These are phyloP conservation scores for Mohoua ochrocephala DNA, from an alignment of 2,113 vertebrate species.

Conservation along the genomic window DNA sequence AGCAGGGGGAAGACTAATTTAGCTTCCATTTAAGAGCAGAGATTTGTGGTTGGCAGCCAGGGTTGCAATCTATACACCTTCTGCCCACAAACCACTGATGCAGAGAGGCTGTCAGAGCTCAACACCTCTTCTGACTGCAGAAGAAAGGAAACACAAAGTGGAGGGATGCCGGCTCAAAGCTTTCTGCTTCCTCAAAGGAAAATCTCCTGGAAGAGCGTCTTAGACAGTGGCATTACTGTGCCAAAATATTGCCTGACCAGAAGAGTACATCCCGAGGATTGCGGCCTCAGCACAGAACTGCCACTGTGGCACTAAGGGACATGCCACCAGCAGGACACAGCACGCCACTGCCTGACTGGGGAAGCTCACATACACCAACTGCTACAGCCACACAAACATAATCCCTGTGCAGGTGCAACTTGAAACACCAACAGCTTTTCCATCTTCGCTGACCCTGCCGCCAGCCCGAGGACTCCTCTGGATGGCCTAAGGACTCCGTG, in stretches of 20 bases:
- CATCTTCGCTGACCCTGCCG: not conserved
- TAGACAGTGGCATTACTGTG: not conserved
- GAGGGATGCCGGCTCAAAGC: not conserved
- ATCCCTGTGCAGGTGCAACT: not conserved
- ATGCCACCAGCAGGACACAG: not conserved
- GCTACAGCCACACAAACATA: not conserved
- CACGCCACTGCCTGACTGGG: not conserved
- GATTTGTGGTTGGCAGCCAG: constrained; percentile 1
- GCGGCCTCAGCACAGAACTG: not conserved
- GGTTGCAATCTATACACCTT: not conserved
- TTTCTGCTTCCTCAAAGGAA: not conserved
- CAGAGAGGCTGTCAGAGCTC: not conserved
- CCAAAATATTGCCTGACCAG: not conserved
- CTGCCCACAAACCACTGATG: not conserved
- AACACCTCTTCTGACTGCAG: not conserved
- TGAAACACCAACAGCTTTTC: not conserved
- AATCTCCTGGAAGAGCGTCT: not conserved
- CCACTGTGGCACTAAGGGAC: not conserved
- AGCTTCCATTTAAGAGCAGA: constrained; percentile 33
- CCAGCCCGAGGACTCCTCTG: not conserved
- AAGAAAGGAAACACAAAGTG: not conserved
- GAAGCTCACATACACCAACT: not conserved
- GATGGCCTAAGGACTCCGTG: not conserved
- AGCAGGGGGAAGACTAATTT: constrained; percentile 36
- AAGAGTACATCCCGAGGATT: not conserved